Evolutionary conservation across 2,113 vertebrate species (phyloP).

Genomic region (Ochotona princeps): DNA sequence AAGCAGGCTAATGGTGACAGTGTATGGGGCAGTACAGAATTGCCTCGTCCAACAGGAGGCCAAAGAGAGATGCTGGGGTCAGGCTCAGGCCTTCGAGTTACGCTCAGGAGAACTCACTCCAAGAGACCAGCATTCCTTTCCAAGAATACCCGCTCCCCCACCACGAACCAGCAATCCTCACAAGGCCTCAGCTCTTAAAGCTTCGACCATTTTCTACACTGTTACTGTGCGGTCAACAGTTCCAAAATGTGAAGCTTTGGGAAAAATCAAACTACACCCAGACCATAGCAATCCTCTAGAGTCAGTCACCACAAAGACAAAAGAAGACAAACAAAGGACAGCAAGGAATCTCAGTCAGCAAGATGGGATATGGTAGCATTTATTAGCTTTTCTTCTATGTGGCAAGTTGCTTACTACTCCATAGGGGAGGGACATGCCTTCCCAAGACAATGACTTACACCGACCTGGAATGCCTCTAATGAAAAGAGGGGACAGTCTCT

Average conservation of each 20-base stretch:
- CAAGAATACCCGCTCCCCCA: rapidly evolving
- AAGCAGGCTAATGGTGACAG: not conserved
- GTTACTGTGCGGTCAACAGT: too few species aligned
- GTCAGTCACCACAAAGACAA: not conserved
- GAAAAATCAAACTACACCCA: not conserved
- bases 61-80: not conserved
- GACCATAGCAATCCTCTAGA: not conserved
- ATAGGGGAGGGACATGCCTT: not conserved
- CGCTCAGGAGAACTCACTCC: not conserved
- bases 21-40: rapidly evolving
- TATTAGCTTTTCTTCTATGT: not conserved
- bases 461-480: not conserved
- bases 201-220: not conserved
- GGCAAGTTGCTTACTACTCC: not conserved
- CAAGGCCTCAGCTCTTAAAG: not conserved
- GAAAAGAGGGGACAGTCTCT: not conserved
- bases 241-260: too few species aligned
- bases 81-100: not conserved
- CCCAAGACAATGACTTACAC: not conserved
- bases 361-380: not conserved
- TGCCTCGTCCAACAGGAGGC: not conserved
- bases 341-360: not conserved
- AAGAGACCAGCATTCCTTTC: not conserved
- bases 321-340: not conserved
- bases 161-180: not conserved